Evolutionary conservation across 2,113 vertebrate species (phyloP), one percentile per base, ranked within the genome.

Genomic region (Gambusia affinis): DNA sequence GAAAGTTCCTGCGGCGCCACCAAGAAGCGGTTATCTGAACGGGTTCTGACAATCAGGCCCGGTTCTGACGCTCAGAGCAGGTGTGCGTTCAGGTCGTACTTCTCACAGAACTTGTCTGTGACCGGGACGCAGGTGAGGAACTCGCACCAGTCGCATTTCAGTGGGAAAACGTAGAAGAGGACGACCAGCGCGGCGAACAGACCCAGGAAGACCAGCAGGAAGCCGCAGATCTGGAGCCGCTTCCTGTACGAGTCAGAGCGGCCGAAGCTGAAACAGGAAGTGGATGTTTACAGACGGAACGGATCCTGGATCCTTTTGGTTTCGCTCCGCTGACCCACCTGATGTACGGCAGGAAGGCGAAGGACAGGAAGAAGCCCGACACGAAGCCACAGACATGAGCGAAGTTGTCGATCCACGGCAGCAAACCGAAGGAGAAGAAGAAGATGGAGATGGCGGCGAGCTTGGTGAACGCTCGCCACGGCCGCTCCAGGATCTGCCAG

Each of bases 391-490:
- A 96, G 91, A 98, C 92, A 91, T 99, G 98, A 80, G 98, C 98
- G 1, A 99, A 99, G 91, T 99, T 99, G 92, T 99, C 98, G 0
- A 98, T 98, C 98, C 98, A 99, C 24, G 98, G 98, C 75, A 99
- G 94, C 85, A 99, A 93, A 75, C 98, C 98, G 0, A 99, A 98
- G 87, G 97, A 94, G 85, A 98, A 99, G 79, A 99, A 96, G 93
- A 97, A 97, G 61, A 98, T 92, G 3, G 97, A 96, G 88, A 99
- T 96, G 0, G 94, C 96, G 84, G 97, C 85, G 68, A 99, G 95
- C 90, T 99, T 99, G 82, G 95, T 93, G 76, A 99, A 96, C 19
- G 98, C 98, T 0, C 96, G 91, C 97, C 98, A 98, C 0, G 98
- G 98, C 75, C 96, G 93, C 1, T 96, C 98, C 47, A 99, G 96